Percentiles rank a stretch among this genome's conserved stretches.
These are phyloP conservation scores for Phthorimaea operculella DNA, from an alignment of 1,140 invertebrate genomes.

Conservation along the genomic window DNA sequence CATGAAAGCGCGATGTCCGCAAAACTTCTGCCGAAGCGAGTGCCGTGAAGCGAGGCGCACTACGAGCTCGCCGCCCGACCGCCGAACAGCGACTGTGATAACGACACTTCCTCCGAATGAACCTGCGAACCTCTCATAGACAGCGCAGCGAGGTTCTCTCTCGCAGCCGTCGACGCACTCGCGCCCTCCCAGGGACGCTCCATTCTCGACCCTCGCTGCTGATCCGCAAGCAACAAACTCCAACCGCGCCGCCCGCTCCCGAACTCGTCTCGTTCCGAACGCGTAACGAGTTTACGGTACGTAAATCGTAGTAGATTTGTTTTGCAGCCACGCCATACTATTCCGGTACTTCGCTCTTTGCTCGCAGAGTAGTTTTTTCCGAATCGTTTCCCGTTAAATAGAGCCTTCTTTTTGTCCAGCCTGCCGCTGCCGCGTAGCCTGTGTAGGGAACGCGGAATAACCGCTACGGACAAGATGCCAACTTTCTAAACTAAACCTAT, in stretches of 20 bases:
- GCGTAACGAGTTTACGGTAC: conserved; percentile 62
- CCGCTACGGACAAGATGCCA: conserved; percentile 62
- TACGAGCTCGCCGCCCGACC: conserved; percentile 47
- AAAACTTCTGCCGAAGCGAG: conserved; percentile 47
- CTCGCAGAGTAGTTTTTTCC: conserved; percentile 51
- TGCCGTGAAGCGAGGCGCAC: conserved; percentile 20
- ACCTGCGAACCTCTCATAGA: conserved; percentile 55
- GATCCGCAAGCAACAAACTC: conserved; percentile 33
- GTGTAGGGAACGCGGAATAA: conserved; percentile 56
- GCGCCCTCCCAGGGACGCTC: conserved; percentile 27
- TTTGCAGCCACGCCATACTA: conserved; percentile 51
- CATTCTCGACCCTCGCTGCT: conserved; percentile 30
- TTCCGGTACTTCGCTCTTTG: conserved; percentile 46
- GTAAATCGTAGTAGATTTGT: conserved; percentile 66
- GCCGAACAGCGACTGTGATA: conserved; percentile 63
- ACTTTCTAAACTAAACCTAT: conserved; percentile 66
- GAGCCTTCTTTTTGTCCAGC: conserved; percentile 53
- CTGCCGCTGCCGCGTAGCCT: conserved; percentile 39
- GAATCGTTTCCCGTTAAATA: conserved; percentile 46
- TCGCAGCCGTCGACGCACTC: conserved; percentile 36
- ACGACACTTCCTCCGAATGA: conserved; percentile 55
- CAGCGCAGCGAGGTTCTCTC: conserved; percentile 56
- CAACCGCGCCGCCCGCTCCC: conserved; percentile 18
- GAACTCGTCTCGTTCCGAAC: conserved; percentile 46
- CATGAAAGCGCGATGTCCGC: conserved; percentile 38